Base-by-base conservation (phyloP, 1,140 invertebrate genomes). In the Dysdera silvatica region DNA sequence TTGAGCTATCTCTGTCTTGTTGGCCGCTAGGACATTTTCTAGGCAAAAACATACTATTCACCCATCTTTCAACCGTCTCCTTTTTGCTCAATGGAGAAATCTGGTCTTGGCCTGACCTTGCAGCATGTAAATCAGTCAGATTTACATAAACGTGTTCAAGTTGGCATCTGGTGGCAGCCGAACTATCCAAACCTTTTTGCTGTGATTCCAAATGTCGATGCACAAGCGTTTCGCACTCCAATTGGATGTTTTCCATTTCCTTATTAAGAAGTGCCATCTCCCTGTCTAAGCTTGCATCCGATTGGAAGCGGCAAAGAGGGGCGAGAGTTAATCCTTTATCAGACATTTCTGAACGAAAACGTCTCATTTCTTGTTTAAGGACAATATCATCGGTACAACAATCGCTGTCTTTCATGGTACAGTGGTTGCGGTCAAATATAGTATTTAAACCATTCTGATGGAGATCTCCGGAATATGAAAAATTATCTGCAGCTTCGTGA, bases 41-140 rank as follows among this genome's bases (percentile, higher is more conserved):
- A n/a, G n/a, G n/a, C n/a, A n/a, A n/a, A n/a, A n/a, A 53, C 14
- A 66, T 52, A 61, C 58, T 72, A 41, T 66, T 65, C n/a, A 67
- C 67, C 63, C 67, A 67, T 35, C 65, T 59, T 53, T 66, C 55
- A 40, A 67, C 62, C 31, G 67, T 64, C 65, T 71, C 64, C 45
- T 69, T 67, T 60, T 66, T 69, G n/a, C 55, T 56, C 28, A 65
- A 20, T 12, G n/a, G n/a, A 6, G 40, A 8, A 5, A 18, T 20
- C 14, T 4, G 77, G 79, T n/a, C 78, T 74, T 57, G 68, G 71
- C 68, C 71, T 84, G 78, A 74, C 87, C 84, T 1, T 83, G 83
- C n/a, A 80, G 81, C 48, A 80, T 84, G 66, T 84, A 85, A 26
- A 84, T 80, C 0, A 82, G 83, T 59, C 84, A 84, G 48, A 69